Evolutionary conservation across 2,113 vertebrate genomes (phyloP), one percentile per base, ranked within the genome.

Genomic region (Neodon shergylaensis): DNA sequence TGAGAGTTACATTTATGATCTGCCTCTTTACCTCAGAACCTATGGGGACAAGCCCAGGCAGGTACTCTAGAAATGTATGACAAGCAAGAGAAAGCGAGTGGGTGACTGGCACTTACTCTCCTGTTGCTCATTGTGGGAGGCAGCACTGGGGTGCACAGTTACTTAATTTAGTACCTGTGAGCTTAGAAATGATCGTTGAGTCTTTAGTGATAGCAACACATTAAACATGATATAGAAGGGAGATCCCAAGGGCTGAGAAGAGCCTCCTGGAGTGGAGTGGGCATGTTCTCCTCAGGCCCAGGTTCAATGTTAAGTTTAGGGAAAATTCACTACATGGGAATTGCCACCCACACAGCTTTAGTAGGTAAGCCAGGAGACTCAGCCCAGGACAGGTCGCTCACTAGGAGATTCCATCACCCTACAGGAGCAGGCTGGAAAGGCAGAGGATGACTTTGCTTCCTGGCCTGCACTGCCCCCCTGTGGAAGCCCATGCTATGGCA

Each of bases 401-500:
- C 26, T 0, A 11, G 47, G 58, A 58, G 16, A 52, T 7, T 12
- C 49, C 70, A 21, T 54, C 12, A 10, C 10, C 31, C 7, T 26
- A 36, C 14, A 61, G 44, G 54, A 28, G 22, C 17, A 14, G n/a
- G 17, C 7, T 9, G 39, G 47, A 10, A 5, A 33, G 21, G 61
- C 36, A 47, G 11, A 16, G 26, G 6, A n/a, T 4, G 1, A 12
- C 11, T 63, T 54, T 1, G 39, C 77, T 65, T 39, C 52, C 42
- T 92, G 94, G 96, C 26, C 94, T 95, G 82, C 85, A 95, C 85
- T 95, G 97, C 97, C 97, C 95, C 78, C 96, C 4, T 1, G 96
- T 98, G 97, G 97, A 93, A 58, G 72, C 73, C 58, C 49, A 68
- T 0, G 11, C 66, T 26, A 58, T 54, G 44, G 79, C 92, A 89